Evolutionary conservation across 2,888 invertebrate genomes (phyloP).

Genomic region (Xestia c-nigrum): DNA sequence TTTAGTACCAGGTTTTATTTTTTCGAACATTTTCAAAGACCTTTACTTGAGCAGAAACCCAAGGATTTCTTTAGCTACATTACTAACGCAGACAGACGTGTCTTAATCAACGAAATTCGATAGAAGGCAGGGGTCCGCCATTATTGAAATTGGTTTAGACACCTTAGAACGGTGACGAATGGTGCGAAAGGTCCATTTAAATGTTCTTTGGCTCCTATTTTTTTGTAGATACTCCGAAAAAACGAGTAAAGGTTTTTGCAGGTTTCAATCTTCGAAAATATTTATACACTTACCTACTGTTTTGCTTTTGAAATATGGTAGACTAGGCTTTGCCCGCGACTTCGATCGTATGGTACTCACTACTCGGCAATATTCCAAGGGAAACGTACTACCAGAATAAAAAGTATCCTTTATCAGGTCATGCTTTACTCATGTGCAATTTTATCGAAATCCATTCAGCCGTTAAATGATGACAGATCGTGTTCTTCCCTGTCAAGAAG

Average conservation of each 20-base stretch:
- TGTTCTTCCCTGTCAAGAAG: too few species aligned
- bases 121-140: conserved; percentile 56
- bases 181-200: conserved; percentile 49
- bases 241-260: not conserved
- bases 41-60: conserved; percentile 13
- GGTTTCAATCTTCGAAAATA: too few species aligned
- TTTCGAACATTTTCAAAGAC: conserved; percentile 19
- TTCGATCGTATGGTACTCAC: not conserved
- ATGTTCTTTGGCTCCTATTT: conserved; percentile 16
- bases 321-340: too few species aligned
- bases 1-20: not conserved
- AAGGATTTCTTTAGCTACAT: conserved; percentile 54
- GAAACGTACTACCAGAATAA: not conserved
- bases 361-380: not conserved
- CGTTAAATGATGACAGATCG: not conserved
- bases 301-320: too few species aligned
- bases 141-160: conserved; percentile 68
- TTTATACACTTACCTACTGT: too few species aligned
- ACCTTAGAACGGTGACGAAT: conserved; percentile 52
- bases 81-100: conserved; percentile 56
- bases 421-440: not conserved
- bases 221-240: conserved; percentile 8
- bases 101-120: conserved; percentile 67
- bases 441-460: not conserved
- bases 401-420: not conserved